Evolutionary conservation across 2,888 invertebrate species (phyloP).

Genomic region (Lordiphosa fenestrarum): DNA sequence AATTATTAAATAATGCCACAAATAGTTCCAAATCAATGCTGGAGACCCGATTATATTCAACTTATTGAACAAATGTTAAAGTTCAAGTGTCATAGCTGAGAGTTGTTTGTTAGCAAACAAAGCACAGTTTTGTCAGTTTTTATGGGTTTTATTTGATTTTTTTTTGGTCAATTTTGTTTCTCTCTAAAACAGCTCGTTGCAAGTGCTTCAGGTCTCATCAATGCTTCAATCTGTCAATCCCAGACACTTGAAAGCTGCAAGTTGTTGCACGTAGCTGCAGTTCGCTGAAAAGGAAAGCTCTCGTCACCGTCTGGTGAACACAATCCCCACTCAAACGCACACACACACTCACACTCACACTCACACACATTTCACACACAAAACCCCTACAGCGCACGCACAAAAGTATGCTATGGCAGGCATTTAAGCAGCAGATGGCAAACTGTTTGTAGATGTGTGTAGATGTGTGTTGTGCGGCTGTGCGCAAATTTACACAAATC

Average conservation of each 20-base stretch:
- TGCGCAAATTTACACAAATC: constrained; percentile 53
- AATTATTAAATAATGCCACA: too few relatives aligned
- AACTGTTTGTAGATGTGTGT: constrained; percentile 2
- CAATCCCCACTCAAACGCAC: background rate
- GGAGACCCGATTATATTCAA: too few relatives aligned
- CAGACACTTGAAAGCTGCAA: constrained; percentile 24
- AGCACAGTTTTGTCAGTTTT: too few relatives aligned
- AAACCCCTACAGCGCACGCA: constrained; percentile 29
- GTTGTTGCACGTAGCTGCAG: constrained; percentile 40
- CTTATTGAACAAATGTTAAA: too few relatives aligned
- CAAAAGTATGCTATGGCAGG: constrained; percentile 42
- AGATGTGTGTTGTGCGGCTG: constrained; percentile 6
- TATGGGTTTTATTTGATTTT: too few relatives aligned
- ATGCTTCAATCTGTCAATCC: constrained; percentile 13
- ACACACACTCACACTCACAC: background rate
- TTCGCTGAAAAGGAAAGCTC: constrained; percentile 10
- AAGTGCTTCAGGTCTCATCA: too few relatives aligned
- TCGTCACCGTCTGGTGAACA: background rate
- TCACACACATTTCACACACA: background rate
- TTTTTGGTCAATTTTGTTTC: too few relatives aligned
- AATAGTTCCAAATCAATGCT: too few relatives aligned
- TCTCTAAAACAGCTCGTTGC: too few relatives aligned
- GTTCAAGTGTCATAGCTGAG: too few relatives aligned
- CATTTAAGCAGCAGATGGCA: constrained; percentile 50
- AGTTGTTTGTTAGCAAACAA: too few relatives aligned